A percentile compares a stretch with the other conserved stretches of the same genome.
These are phyloP conservation scores for Drosophila arizonae DNA, from an alignment of 1,140 invertebrate genomes.

Conservation along the genomic window DNA sequence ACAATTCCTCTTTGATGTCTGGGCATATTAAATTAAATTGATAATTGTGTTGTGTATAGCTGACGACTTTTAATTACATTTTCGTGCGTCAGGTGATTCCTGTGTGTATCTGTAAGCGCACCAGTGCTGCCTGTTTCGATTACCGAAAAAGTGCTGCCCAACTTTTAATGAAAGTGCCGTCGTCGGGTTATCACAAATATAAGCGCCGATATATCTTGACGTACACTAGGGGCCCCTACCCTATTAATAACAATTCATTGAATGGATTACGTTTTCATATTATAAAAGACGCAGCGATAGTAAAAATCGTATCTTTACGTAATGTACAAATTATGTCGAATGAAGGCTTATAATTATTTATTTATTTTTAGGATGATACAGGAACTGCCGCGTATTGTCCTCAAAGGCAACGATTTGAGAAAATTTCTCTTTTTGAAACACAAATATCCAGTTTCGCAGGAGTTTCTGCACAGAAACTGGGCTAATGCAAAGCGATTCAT, in stretches of 20 bases:
- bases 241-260: not conserved
- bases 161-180: constrained; percentile 6
- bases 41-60: too few relatives aligned
- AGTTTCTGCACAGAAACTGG: constrained; percentile 61
- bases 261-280: not conserved
- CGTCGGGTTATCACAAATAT: not conserved
- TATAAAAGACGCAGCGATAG: not conserved
- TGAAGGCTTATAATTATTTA: not conserved
- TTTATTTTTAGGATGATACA: constrained; percentile 50
- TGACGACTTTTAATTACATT: not conserved
- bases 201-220: not conserved
- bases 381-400: constrained; percentile 56
- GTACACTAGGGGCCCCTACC: too few relatives aligned
- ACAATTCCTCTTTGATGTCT: not conserved
- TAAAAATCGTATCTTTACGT: too few relatives aligned
- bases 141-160: not conserved
- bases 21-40: too few relatives aligned
- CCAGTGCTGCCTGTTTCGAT: constrained; percentile 36
- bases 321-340: too few relatives aligned
- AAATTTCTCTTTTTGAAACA: constrained; percentile 52
- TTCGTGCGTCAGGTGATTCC: not conserved
- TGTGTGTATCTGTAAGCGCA: constrained; percentile 14
- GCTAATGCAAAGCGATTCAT: constrained; percentile 70
- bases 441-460: constrained; percentile 67
- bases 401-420: constrained; percentile 49